A percentile compares a stretch with the other conserved stretches of the same genome.
Conservation (phyloP, 64 coral and sea anemone species). For the Stichodactyla mertensii region DNA sequence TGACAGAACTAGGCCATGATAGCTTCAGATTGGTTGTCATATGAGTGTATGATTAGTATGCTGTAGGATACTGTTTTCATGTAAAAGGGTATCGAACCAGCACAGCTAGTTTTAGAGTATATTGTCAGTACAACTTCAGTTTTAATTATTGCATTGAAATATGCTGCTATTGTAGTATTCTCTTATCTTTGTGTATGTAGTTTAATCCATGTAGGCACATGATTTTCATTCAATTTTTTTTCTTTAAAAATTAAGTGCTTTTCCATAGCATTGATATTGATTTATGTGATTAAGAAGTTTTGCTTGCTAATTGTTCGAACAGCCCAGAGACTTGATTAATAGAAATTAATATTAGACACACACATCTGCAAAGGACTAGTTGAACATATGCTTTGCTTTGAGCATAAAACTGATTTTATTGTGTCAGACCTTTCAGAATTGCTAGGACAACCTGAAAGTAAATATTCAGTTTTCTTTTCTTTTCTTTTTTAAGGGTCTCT, state of each 20-base stretch:
- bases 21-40: too few relatives aligned
- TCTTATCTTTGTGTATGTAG: too few relatives aligned
- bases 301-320: neutral
- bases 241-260: neutral
- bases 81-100: too few relatives aligned
- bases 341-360: slow-evolving; percentile 9
- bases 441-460: neutral
- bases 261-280: neutral
- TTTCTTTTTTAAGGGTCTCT: neutral
- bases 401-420: neutral
- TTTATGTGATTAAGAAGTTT: neutral
- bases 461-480: neutral
- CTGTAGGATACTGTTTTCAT: too few relatives aligned
- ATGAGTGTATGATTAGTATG: too few relatives aligned
- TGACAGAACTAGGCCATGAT: too few relatives aligned
- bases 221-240: neutral
- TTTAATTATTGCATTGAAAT: too few relatives aligned
- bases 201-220: neutral
- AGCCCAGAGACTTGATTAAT: neutral
- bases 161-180: too few relatives aligned
- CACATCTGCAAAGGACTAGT: neutral
- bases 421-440: neutral
- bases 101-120: too few relatives aligned
- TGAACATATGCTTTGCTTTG: neutral
- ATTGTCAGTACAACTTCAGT: too few relatives aligned